Conservation (phyloP, 2,888 invertebrate genomes). For the Acheta domesticus region DNA sequence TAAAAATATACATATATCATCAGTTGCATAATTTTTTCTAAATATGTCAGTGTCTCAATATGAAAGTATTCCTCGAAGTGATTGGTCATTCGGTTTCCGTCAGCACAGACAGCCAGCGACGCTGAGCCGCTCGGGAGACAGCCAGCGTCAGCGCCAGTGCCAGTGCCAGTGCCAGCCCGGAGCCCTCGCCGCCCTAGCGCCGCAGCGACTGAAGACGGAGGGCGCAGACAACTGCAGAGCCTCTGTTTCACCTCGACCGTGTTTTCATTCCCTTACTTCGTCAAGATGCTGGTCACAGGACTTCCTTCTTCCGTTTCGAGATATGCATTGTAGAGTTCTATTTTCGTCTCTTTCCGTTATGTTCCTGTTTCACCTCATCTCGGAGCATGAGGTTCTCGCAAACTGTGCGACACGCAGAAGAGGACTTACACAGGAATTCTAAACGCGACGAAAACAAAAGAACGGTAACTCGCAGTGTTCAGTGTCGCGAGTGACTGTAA, state of each 20-base stretch:
- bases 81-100: neutral
- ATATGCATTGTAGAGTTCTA: neutral
- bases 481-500: neutral
- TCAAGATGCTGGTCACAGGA: neutral
- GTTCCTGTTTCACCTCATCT: neutral
- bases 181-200: neutral
- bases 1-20: too few relatives aligned
- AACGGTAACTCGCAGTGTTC: neutral
- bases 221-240: neutral
- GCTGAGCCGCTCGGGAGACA: neutral
- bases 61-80: too few relatives aligned
- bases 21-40: too few relatives aligned
- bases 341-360: neutral
- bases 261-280: neutral
- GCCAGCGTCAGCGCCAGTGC: neutral
- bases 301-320: too few relatives aligned
- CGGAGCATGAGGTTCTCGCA: conserved; percentile 18
- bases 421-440: conserved; percentile 18
- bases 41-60: too few relatives aligned
- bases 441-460: neutral
- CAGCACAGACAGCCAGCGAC: neutral
- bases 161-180: neutral
- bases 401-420: neutral
- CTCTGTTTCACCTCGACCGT: conserved; percentile 5
- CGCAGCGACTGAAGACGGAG: neutral